Conservation (phyloP, 2,888 invertebrate species). For the Netelia virgata region DNA sequence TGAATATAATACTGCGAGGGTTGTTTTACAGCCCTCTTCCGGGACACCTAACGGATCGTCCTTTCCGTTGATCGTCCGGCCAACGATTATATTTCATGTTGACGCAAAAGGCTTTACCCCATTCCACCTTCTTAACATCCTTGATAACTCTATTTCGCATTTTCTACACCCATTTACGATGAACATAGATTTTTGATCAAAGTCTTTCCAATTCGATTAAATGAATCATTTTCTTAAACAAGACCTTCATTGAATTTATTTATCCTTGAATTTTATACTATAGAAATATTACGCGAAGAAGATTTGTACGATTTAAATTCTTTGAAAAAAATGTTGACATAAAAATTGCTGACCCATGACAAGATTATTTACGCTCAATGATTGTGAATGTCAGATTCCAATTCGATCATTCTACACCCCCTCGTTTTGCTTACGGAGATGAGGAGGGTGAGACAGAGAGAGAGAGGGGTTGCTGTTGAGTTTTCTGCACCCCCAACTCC, state of each 20-base stretch:
- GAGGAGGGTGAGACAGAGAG: too few relatives aligned
- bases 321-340: not conserved
- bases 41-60: slow-evolving; percentile 69
- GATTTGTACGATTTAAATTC: too few relatives aligned
- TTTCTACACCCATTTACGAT: not conserved
- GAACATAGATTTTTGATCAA: not conserved
- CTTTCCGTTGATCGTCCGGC: slow-evolving; percentile 51
- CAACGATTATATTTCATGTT: slow-evolving; percentile 49
- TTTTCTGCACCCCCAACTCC: not conserved
- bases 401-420: not conserved
- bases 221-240: not conserved
- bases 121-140: not conserved
- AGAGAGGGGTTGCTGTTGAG: not conserved
- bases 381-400: slow-evolving; percentile 24
- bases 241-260: not conserved
- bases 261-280: too few relatives aligned
- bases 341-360: not conserved
- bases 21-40: slow-evolving; percentile 80
- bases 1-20: slow-evolving; percentile 68
- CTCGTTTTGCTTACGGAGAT: not conserved
- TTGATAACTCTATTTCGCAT: not conserved
- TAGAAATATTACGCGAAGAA: too few relatives aligned
- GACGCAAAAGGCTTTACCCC: slow-evolving; percentile 38
- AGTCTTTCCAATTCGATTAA: not conserved
- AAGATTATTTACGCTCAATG: slow-evolving; percentile 30